Base-by-base conservation (phyloP, 2,797 vertebrate species). In the Gephyroberyx darwinii region DNA sequence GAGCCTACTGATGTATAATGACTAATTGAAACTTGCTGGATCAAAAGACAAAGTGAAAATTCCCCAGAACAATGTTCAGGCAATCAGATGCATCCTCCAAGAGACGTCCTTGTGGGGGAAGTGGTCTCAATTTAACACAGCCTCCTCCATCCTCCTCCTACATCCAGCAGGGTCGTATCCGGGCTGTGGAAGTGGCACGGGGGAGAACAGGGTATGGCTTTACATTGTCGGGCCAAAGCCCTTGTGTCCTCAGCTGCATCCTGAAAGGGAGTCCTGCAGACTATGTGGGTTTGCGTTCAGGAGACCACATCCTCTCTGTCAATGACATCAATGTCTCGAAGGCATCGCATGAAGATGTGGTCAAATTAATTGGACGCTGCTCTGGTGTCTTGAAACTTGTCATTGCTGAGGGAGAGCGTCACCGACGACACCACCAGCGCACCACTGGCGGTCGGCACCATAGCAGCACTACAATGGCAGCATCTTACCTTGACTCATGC, bases 301-400 rank as follows among this genome's bases (percentile, higher is more conserved):
- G 98, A 41, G 97, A 99, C 88, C 95, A 95, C 82, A 96, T 99
- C 74, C 92, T 98, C 47, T 95, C 95, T 0, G 93, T 99, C 69
- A 99, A 99, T 6, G 96, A 98, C 76, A 98, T 96, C 78, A 97
- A 96, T 0, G 97, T 99, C 84, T 96, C 94, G 71, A 96, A 94
- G 72, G 98, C 98, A 0, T 98, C 96, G 0, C 97, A 99, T 0
- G 98, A 99, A 85, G 98, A 99, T 20, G 97, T 99, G 8, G 97
- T 99, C 54, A 98, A 99, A 71, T 89, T 99, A 19, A 96, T 99
- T 0, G 98, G 98, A 58, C 96, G 96, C 43, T 99, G 98, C 89
- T 93, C 96, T 0, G 98, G 98, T 0, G 94, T 98, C 64, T 80
- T 99, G 69, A 96, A 94, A 76, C 93, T 99, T 87, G 95, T 97